phyloP scores from a whole-genome alignment of 2,888 invertebrate genomes.

The Acronicta psi region DNA sequence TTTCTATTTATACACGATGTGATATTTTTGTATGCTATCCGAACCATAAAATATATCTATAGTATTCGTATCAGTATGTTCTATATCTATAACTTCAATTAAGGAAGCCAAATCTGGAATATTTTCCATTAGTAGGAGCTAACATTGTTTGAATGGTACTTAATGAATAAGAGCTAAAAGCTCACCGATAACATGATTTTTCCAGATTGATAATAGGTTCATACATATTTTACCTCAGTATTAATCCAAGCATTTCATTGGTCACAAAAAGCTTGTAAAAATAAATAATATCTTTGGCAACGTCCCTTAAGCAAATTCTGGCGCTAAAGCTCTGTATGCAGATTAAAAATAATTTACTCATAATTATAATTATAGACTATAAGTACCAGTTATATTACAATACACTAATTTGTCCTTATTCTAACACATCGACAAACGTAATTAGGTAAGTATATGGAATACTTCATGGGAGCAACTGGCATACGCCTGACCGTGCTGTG shows the following conservation, averaged over 20 bases:
- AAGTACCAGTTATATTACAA: constrained; percentile 56
- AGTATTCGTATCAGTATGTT: too few relatives aligned
- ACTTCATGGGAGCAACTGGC: constrained; percentile 47
- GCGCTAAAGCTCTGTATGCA: constrained; percentile 56
- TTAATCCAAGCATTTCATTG: constrained; percentile 31
- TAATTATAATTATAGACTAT: constrained; percentile 41
- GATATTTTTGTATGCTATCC: too few relatives aligned
- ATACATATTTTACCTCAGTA: background rate
- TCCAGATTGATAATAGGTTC: too few relatives aligned
- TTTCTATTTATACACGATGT: too few relatives aligned
- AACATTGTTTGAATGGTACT: too few relatives aligned
- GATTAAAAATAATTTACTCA: constrained; percentile 46
- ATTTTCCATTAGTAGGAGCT: too few relatives aligned
- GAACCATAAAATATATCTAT: too few relatives aligned
- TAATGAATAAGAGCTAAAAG: too few relatives aligned
- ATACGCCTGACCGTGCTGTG: constrained; percentile 17
- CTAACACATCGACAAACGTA: constrained; percentile 72
- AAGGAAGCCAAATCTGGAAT: too few relatives aligned
- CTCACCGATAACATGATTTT: too few relatives aligned
- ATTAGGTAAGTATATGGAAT: constrained; percentile 68
- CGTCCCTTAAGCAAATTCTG: constrained; percentile 58
- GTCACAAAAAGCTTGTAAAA: constrained; percentile 46
- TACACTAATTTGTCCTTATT: constrained; percentile 64
- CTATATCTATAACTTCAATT: too few relatives aligned
- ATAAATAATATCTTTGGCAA: constrained; percentile 66